phyloP scores from a whole-genome alignment of 1,140 invertebrate genomes.

The Monomorium pharaonis region DNA sequence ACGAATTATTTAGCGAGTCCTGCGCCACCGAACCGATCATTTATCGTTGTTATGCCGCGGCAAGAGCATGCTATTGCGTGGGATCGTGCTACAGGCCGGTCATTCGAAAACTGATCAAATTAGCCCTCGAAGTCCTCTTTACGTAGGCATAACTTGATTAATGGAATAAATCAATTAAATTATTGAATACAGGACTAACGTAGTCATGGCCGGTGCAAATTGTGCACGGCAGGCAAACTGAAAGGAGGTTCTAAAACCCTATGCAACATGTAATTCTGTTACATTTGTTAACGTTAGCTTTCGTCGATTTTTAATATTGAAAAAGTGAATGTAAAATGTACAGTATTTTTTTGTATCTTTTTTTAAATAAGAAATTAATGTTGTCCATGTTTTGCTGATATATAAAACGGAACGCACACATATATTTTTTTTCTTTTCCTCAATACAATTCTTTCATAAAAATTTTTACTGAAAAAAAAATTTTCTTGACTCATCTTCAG shows the following conservation, averaged over 20 bases:
- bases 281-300: neutral
- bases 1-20: constrained; percentile 54
- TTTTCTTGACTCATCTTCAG: neutral
- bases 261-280: neutral
- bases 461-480: neutral
- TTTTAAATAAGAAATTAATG: neutral
- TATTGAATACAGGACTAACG: constrained; percentile 23
- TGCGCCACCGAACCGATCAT: constrained; percentile 30
- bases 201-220: constrained; percentile 17
- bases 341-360: neutral
- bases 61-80: constrained; percentile 20
- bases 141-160: constrained; percentile 48
- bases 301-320: neutral
- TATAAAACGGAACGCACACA: neutral
- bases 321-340: neutral
- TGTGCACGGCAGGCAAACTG: neutral
- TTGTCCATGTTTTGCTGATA: neutral
- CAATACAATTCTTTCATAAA: neutral
- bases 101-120: constrained; percentile 53
- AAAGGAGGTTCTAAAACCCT: neutral
- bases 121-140: constrained; percentile 34
- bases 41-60: constrained; percentile 37
- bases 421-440: neutral
- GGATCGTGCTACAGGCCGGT: constrained; percentile 6
- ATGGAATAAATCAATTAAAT: constrained; percentile 29